A percentile compares a stretch with the other conserved stretches of the same genome.
Evolutionary conservation across 2,888 invertebrate genomes (phyloP).

Genomic region (Clitarchus hookeri): DNA sequence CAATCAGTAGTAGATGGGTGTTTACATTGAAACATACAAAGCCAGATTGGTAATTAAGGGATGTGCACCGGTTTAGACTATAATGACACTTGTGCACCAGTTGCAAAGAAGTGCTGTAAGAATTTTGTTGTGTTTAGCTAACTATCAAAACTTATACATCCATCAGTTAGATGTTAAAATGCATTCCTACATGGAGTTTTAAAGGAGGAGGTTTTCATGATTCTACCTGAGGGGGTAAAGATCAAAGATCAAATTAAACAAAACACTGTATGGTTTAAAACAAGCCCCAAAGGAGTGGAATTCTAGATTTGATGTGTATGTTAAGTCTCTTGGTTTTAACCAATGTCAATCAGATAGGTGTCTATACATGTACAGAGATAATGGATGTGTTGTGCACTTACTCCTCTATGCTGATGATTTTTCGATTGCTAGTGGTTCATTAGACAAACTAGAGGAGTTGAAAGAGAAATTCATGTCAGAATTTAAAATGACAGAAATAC

Average conservation of each 20-base stretch:
- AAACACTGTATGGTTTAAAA: slow-evolving; percentile 18
- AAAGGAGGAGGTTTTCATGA: neutral
- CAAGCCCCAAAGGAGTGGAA: slow-evolving; percentile 22
- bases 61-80: slow-evolving; percentile 20
- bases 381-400: neutral
- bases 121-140: neutral
- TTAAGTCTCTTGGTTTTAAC: slow-evolving; percentile 7
- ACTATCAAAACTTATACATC: neutral
- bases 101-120: neutral
- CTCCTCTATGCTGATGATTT: neutral
- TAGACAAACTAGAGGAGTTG: neutral
- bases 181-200: neutral
- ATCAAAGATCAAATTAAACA: neutral
- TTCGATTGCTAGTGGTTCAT: neutral
- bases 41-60: slow-evolving; percentile 19
- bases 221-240: neutral
- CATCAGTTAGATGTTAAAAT: neutral
- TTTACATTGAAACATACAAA: slow-evolving; percentile 19
- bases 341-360: neutral
- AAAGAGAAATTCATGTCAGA: slow-evolving; percentile 17
- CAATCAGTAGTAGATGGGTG: slow-evolving; percentile 10
- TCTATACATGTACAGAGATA: neutral
- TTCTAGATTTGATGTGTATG: neutral
- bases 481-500: too few relatives aligned
- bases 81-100: neutral